Evolutionary conservation across 2,888 invertebrate species (phyloP).

Genomic region (Nasonia oneida): DNA sequence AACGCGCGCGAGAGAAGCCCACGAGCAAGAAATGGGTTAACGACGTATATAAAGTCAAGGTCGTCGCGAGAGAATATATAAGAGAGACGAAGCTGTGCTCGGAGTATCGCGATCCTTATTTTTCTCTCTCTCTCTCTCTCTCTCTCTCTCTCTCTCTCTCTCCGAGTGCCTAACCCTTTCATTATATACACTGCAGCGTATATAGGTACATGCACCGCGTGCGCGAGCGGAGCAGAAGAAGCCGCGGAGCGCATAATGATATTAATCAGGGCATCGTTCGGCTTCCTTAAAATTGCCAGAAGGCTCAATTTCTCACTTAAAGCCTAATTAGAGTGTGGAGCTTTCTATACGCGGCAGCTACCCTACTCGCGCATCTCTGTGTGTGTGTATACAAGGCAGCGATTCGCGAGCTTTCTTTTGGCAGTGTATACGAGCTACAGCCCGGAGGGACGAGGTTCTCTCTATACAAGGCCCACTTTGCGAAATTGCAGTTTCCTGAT

Average conservation of each 20-base stretch:
- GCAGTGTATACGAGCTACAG: conserved; percentile 42
- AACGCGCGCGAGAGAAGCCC: neutral
- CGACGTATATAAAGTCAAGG: conserved; percentile 37
- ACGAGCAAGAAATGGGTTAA: conserved; percentile 41
- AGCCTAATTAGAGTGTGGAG: conserved; percentile 76
- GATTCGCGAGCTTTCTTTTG: conserved; percentile 39
- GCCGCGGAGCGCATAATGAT: conserved; percentile 72
- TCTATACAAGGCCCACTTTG: conserved; percentile 73
- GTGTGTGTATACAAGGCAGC: conserved; percentile 42
- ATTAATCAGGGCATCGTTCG: conserved; percentile 78
- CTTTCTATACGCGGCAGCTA: conserved; percentile 62
- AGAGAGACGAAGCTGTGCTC: conserved; percentile 37
- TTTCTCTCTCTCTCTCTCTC: neutral
- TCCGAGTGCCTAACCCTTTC: conserved; percentile 48
- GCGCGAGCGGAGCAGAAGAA: neutral
- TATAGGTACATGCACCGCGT: neutral
- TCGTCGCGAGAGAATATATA: neutral
- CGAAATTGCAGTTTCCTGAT: conserved; percentile 77
- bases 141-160: neutral
- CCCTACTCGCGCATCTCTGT: conserved; percentile 18
- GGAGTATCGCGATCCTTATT: conserved; percentile 12
- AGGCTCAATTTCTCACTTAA: conserved; percentile 79
- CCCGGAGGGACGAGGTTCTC: conserved; percentile 68
- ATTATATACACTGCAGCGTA: conserved; percentile 34
- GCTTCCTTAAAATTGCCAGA: conserved; percentile 79